Evolutionary conservation across 2,113 vertebrate species (phyloP), one percentile per base, ranked within the genome.

Genomic region (Entelurus aequoreus): DNA sequence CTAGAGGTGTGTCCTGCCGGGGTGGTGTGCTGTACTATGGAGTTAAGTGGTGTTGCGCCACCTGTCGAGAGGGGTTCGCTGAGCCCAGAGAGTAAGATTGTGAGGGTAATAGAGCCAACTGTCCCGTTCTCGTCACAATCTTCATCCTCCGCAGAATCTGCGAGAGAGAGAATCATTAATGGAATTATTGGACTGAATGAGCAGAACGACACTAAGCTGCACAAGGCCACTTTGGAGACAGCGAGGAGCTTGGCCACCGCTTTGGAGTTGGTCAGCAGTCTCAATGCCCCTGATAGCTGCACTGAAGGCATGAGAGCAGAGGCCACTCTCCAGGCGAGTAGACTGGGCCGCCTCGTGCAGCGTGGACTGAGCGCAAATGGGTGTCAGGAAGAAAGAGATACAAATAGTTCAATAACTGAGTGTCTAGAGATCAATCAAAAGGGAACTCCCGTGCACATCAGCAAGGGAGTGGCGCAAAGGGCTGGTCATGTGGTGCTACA

Each of bases 11-110:
- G 97, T 78, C 96, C 97, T 12, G 97, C 97, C 48, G 96, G 96
- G 42, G 94, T 97, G 47, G 94, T 99, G 4, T 97, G 94, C 83
- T 99, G 97, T 86, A 98, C 95, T 15, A 99, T 99, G 97, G 96
- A 98, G 86, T 93, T 97, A 66, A 93, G 93, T 55, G 93, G 94
- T 42, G 93, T 94, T 87, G 90, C 94, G 76, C 95, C 94, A 50
- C 93, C 93, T 66, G 71, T 77, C 16, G 87, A 87, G 69, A 88
- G 89, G 74, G 90, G 89, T 71, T 70, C 84, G 28, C 60, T 81
- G 38, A 81, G 83, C 66, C 35, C 86, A 44, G 19, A 65, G 19
- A 58, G 21, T 52, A 65, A 83, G 47, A 64, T 65, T 14, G 68
- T 40, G 54, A 63, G 5, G 11, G 37, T 28, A 0, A 60, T 37